A percentile compares a stretch with the other conserved stretches of the same genome.
phyloP scores from a whole-genome alignment of 2,888 invertebrate genomes.

The Melikaiella ostensackeni region DNA sequence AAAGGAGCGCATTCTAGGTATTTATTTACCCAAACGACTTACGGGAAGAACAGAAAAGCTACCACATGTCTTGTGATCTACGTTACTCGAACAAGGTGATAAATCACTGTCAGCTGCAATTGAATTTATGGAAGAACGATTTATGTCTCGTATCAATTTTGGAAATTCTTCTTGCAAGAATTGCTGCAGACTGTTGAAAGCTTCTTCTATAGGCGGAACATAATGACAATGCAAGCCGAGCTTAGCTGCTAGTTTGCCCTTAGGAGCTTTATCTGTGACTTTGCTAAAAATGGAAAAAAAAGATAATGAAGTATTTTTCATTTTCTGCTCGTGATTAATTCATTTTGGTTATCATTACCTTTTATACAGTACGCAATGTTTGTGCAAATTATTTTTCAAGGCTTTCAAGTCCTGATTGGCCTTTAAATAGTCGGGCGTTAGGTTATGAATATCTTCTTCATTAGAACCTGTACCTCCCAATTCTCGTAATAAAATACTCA shows the following conservation, averaged over 20 bases:
- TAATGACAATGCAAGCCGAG: conserved; percentile 69
- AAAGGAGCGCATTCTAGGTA: background rate
- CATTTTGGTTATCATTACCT: conserved; percentile 59
- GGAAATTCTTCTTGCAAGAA: conserved; percentile 75
- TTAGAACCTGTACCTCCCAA: conserved; percentile 59
- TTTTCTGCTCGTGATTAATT: background rate
- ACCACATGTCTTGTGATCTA: conserved; percentile 62
- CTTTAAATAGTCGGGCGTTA: conserved; percentile 70
- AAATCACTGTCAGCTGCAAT: conserved; percentile 42
- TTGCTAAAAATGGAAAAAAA: conserved; percentile 60
- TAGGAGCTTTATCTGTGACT: conserved; percentile 68
- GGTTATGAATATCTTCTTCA: conserved; percentile 67
- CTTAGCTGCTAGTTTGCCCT: conserved; percentile 68
- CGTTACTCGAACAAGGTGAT: conserved; percentile 45
- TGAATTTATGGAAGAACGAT: conserved; percentile 61
- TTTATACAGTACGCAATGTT: conserved; percentile 70
- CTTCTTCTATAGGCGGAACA: conserved; percentile 74
- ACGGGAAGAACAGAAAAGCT: conserved; percentile 73
- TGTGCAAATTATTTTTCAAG: conserved; percentile 67
- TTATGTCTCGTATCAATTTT: conserved; percentile 70
- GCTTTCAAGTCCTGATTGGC: conserved; percentile 67
- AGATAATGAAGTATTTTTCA: conserved; percentile 4
- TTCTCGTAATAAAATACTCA: conserved; percentile 68
- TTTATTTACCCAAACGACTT: conserved; percentile 47
- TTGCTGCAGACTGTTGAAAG: conserved; percentile 72